These are phyloP conservation scores for Diachrysia chrysitis DNA, from an alignment of 2,888 invertebrate genomes.

Conservation along the genomic window DNA sequence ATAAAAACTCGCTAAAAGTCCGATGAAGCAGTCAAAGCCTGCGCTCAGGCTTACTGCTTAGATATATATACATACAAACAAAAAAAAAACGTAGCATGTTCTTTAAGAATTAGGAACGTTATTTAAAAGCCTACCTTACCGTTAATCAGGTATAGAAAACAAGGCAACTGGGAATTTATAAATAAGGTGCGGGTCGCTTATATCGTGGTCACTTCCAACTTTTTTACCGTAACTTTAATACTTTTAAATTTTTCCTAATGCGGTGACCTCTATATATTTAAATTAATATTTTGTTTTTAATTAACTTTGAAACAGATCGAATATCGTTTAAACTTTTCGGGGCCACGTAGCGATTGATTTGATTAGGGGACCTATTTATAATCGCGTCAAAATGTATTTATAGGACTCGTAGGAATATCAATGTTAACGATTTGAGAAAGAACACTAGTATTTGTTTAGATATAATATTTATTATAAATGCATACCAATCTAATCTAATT, in stretches of 20 bases:
- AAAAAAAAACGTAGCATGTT: background rate
- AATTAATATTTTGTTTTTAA: slow-evolving; percentile 15
- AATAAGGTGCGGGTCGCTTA: slow-evolving; percentile 9
- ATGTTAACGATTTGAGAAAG: background rate
- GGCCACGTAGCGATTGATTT: slow-evolving; percentile 3
- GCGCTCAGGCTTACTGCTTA: no score
- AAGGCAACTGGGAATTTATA: background rate
- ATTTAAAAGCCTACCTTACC: no score
- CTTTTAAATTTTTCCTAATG: slow-evolving; percentile 9
- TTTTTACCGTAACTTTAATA: slow-evolving; percentile 16
- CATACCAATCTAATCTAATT: slow-evolving; percentile 63
- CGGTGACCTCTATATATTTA: slow-evolving; percentile 12
- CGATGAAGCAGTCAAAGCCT: no score
- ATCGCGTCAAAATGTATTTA: no score
- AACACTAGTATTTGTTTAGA: background rate
- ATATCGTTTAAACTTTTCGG: background rate
- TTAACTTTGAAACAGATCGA: slow-evolving; percentile 9
- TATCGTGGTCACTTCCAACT: slow-evolving; percentile 13
- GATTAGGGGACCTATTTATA: background rate
- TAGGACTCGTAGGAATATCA: background rate
- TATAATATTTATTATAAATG: slow-evolving; percentile 50
- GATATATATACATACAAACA: no score
- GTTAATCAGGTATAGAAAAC: background rate
- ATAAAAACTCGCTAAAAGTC: no score
- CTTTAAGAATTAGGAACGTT: no score